These are phyloP conservation scores for Hycleus phaleratus DNA, from an alignment of 1,140 invertebrate species.

Conservation along the genomic window DNA sequence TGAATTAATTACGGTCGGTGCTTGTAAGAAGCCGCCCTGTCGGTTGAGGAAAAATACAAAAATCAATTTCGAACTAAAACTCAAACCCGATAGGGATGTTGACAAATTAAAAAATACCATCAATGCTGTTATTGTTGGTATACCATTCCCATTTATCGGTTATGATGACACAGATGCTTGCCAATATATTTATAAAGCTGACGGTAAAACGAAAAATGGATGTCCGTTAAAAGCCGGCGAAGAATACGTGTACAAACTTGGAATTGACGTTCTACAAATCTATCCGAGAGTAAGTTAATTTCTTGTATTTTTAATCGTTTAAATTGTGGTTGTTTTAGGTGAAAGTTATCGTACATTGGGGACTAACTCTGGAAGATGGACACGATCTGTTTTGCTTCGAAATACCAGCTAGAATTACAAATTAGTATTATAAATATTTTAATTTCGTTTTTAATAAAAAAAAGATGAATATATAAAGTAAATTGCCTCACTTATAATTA, in stretches of 20 bases:
- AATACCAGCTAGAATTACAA: slow-evolving; percentile 54
- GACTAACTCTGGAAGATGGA: slow-evolving; percentile 41
- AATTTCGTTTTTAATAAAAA: too few relatives aligned
- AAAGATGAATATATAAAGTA: too few relatives aligned
- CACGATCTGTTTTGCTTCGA: slow-evolving; percentile 55
- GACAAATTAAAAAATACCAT: slow-evolving; percentile 48
- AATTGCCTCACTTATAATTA: too few relatives aligned
- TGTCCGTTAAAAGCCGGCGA: slow-evolving; percentile 59
- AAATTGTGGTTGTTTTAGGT: slow-evolving; percentile 36
- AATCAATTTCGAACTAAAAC: slow-evolving; percentile 47
- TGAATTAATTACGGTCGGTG: slow-evolving; percentile 45
- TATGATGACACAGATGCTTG: slow-evolving; percentile 65
- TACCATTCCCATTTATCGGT: slow-evolving; percentile 64
- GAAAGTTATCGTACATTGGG: slow-evolving; percentile 54
- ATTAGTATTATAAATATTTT: slow-evolving; percentile 10
- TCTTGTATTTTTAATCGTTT: neutral
- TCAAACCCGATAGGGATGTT: slow-evolving; percentile 48
- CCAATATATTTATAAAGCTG: slow-evolving; percentile 48
- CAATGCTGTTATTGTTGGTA: slow-evolving; percentile 49
- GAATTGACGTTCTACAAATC: slow-evolving; percentile 54
- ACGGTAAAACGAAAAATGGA: slow-evolving; percentile 47
- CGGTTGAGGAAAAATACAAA: slow-evolving; percentile 52
- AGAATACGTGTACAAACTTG: slow-evolving; percentile 61
- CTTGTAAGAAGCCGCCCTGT: slow-evolving; percentile 56
- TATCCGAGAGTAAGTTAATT: slow-evolving; percentile 57